Base-by-base conservation (phyloP, 2,797 vertebrate species). In the Echeneis naucrates region DNA sequence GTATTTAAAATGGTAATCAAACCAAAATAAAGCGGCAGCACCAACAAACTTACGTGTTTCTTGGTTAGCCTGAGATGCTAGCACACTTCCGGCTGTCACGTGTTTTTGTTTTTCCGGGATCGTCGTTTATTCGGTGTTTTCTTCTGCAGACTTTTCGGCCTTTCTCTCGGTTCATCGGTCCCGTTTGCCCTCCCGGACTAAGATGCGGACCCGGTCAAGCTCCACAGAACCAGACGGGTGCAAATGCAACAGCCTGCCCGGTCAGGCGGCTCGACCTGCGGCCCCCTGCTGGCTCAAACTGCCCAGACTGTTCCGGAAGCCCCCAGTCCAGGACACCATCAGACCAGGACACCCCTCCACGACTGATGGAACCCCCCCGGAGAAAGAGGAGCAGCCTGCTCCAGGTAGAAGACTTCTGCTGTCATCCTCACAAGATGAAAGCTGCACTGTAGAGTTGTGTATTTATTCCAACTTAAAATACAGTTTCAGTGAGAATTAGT, bases 341-440 rank as follows among this genome's bases (percentile, higher is more conserved):
- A 27, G 2, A n/a, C n/a, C n/a, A n/a, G n/a, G n/a, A n/a, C 17
- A 0, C 38, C 0, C 2, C 1, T 0, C 13, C 14, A 0, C 0
- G 0, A 19, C 14, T 0, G 76, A 82, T 26, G 72, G 57, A 50
- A 27, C 0, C 0, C 8, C 0, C 0, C 10, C 75, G 2, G n/a
- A 50, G 8, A 1, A 0, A 0, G 13, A 48, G 0, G 24, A 59
- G 2, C n/a, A 37, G 24, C 11, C 58, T 0, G 33, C 3, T 2
- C 12, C 0, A 0, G 76, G 83, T 81, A 19, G 40, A 16, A 44
- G 5, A 44, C 16, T 30, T 30, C 30, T 6, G 30, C 3, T 30
- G 30, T 30, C 30, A 30, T 16, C 0, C 6, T 23, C 19, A n/a
- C n/a, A n/a, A n/a, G n/a, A n/a, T n/a, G n/a, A n/a, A n/a, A n/a